Base-by-base conservation (phyloP, 2,888 invertebrate genomes). In the Trimorus sp. region DNA sequence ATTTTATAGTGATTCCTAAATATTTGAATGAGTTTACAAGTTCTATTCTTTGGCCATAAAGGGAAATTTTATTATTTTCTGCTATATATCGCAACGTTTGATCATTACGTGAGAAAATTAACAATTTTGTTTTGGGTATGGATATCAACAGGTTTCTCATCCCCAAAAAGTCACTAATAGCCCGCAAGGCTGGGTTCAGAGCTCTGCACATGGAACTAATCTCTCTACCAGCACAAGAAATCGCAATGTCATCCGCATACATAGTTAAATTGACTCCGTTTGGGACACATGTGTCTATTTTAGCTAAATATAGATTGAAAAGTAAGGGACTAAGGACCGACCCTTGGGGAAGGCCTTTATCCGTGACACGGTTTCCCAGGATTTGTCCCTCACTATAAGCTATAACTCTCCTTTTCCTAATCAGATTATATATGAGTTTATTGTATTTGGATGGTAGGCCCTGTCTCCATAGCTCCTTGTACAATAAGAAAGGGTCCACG, bases 401-500 rank as follows among this genome's bases (percentile, higher is more conserved):
- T 9, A 6, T 49, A 11, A 65, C 9, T n/a, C 12, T 51, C 14
- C 51, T 26, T 9, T 51, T 37, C 5, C 51, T 51, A 36, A 51
- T 37, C 51, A 65, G n/a, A 12, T 68, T 36, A 42, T 16, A 56
- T 12, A 68, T 68, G 6, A 45, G 7, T 11, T 26, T 54, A 56
- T 54, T 54, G 0, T 42, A n/a, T 0, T 54, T 56, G 5, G 7
- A 36, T 8, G 68, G 45, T 12, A 56, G 6, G 1, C 54, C 68
- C n/a, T 8, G n/a, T 26, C 54, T 51, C 68, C 56, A 68, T 2
- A 68, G 36, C 14, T 68, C 54, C 45, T 51, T 68, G 12, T 38
- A 45, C 8, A 54, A 26, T 11, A 68, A 36, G 9, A 45, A 45
- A 12, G 54, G 56, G n/a, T 68, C 36, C 1, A 68, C 68, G 14